Percentiles rank a stretch among this genome's conserved stretches.
Evolutionary conservation across 2,113 vertebrate genomes (phyloP).

Genomic region (Corythaeola cristata): DNA sequence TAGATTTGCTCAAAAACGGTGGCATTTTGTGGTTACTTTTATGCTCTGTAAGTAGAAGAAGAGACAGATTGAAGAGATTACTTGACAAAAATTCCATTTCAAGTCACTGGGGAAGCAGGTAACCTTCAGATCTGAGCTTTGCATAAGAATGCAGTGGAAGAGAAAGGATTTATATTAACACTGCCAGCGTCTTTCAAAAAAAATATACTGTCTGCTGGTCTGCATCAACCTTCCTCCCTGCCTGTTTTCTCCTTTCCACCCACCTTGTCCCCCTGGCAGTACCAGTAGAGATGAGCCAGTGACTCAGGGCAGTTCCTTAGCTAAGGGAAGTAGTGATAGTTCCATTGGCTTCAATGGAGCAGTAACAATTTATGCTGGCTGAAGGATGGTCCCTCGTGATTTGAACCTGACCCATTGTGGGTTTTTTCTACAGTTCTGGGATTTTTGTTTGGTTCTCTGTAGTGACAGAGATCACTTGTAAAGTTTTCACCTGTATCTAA

Average conservation of each 20-base stretch:
- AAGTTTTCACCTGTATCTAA: neutral
- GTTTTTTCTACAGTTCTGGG: neutral
- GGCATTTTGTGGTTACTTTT: conserved; percentile 68
- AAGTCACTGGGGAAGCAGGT: conserved; percentile 56
- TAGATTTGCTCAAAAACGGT: conserved; percentile 51
- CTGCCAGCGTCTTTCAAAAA: neutral
- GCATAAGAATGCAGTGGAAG: conserved; percentile 35
- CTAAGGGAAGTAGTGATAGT: neutral
- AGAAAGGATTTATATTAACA: conserved; percentile 1
- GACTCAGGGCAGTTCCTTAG: neutral
- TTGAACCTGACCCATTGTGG: neutral
- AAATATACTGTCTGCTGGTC: neutral
- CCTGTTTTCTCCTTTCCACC: neutral
- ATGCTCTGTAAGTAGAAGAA: conserved; percentile 53
- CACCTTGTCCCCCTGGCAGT: neutral
- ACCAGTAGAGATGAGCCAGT: conserved; percentile 7
- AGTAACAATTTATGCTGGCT: neutral
- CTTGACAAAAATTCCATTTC: conserved; percentile 55
- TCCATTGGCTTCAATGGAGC: neutral
- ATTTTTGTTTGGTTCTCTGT: neutral
- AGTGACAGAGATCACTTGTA: neutral
- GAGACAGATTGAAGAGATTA: conserved; percentile 64
- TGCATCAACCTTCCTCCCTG: neutral
- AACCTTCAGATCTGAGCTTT: conserved; percentile 70
- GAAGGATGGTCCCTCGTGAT: neutral